phyloP scores from a whole-genome alignment of 2,888 invertebrate species.

The Yponomeuta sedellus region DNA sequence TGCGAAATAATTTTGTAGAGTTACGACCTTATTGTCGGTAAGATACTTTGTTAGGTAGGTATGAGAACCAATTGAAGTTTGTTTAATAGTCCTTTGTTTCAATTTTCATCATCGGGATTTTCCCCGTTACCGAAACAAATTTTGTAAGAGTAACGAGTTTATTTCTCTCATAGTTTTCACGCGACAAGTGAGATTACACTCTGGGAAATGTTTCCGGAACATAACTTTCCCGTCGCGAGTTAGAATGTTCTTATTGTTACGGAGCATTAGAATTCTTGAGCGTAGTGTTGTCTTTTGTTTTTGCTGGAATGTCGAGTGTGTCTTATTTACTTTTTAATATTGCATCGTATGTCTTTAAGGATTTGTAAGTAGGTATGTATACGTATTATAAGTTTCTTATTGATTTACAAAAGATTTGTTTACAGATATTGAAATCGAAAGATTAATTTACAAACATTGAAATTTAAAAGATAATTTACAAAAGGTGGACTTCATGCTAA shows the following conservation, averaged over 20 bases:
- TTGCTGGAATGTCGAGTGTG: slow-evolving; percentile 2
- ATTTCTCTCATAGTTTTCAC: neutral
- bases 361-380: too few species aligned
- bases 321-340: neutral
- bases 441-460: too few species aligned
- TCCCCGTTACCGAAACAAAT: neutral
- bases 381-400: too few species aligned
- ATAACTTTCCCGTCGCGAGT: slow-evolving; percentile 31
- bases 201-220: slow-evolving; percentile 26
- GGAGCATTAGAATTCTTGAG: slow-evolving; percentile 17
- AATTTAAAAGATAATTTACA: too few species aligned
- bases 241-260: slow-evolving; percentile 30
- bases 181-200: slow-evolving; percentile 9
- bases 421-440: too few species aligned
- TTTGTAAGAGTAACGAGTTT: neutral
- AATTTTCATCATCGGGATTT: neutral
- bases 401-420: too few species aligned
- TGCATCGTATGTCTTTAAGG: neutral
- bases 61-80: slow-evolving; percentile 3
- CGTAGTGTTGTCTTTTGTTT: slow-evolving; percentile 7
- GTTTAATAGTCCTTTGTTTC: neutral
- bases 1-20: slow-evolving; percentile 36
- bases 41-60: slow-evolving; percentile 4
- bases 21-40: slow-evolving; percentile 10
- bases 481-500: too few species aligned